These are phyloP conservation scores for Rapana venosa DNA, from an alignment of 2,888 invertebrate genomes.

Conservation along the genomic window DNA sequence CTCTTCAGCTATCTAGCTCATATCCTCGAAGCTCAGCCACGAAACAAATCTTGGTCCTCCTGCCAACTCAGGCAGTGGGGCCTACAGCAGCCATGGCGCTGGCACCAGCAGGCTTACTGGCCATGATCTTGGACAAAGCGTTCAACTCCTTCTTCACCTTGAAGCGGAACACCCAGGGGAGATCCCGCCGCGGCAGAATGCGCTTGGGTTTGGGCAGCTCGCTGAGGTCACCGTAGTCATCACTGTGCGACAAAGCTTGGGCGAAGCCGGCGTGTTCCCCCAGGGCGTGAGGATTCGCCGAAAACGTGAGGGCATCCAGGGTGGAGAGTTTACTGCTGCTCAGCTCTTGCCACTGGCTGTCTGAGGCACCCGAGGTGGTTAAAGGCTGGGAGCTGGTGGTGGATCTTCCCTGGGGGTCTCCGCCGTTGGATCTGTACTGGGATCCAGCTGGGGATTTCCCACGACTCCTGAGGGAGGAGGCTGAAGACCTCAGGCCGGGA, in stretches of 20 bases:
- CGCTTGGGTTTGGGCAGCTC: conserved; percentile 63
- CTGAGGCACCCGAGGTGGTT: neutral
- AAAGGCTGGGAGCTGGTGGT: neutral
- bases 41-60: neutral
- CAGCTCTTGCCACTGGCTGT: conserved; percentile 34
- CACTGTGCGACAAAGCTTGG: conserved; percentile 41
- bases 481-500: conserved; percentile 1
- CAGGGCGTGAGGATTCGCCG: neutral
- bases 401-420: neutral
- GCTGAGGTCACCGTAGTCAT: conserved; percentile 66
- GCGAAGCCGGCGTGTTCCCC: neutral
- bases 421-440: neutral
- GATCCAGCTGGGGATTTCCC: conserved; percentile 24
- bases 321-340: conserved; percentile 38
- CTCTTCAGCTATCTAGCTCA: neutral
- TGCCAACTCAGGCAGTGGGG: neutral
- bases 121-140: conserved; percentile 69
- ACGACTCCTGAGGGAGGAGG: conserved; percentile 32
- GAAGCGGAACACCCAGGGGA: conserved; percentile 72
- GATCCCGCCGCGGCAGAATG: conserved; percentile 62
- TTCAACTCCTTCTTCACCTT: conserved; percentile 73
- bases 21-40: neutral
- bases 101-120: conserved; percentile 58
- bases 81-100: neutral
- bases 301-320: conserved; percentile 2